These are phyloP conservation scores for Hyppa rectilinea DNA, from an alignment of 2,888 invertebrate species.

Conservation along the genomic window DNA sequence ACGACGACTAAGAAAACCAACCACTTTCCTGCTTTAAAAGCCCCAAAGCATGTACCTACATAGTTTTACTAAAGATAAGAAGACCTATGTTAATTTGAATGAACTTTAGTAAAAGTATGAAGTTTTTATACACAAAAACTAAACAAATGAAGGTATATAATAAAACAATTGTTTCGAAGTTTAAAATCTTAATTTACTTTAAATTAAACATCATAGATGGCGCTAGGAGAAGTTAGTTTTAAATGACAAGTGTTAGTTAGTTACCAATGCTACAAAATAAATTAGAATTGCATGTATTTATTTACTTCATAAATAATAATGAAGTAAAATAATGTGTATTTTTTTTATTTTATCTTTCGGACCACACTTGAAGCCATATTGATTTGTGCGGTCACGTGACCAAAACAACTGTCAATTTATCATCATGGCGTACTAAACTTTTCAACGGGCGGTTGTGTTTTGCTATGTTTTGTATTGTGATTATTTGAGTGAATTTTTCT, in stretches of 20 bases:
- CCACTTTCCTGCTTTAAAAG: neutral
- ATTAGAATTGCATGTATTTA: neutral
- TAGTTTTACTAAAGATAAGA: neutral
- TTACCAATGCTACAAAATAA: neutral
- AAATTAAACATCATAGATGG: conserved; percentile 45
- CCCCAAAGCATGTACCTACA: too few species aligned
- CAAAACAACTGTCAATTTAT: conserved; percentile 88
- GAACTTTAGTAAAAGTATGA: neutral
- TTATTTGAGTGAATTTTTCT: conserved; percentile 84
- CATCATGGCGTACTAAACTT: conserved; percentile 92
- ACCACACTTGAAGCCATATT: conserved; percentile 73
- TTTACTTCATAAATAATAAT: neutral
- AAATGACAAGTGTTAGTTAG: neutral
- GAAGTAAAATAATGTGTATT: neutral
- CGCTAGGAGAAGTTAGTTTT: neutral
- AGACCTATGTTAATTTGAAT: too few species aligned
- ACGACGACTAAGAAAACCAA: too few species aligned
- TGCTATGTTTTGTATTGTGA: conserved; percentile 86
- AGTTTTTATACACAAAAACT: neutral
- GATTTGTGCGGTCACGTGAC: conserved; percentile 90
- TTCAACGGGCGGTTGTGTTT: conserved; percentile 88
- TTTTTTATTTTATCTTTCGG: conserved; percentile 2
- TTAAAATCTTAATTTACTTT: neutral
- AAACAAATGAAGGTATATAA: neutral
- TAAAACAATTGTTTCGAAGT: neutral